These are phyloP conservation scores for Drosophila gunungcola DNA, from an alignment of 1,140 invertebrate genomes.

Conservation along the genomic window DNA sequence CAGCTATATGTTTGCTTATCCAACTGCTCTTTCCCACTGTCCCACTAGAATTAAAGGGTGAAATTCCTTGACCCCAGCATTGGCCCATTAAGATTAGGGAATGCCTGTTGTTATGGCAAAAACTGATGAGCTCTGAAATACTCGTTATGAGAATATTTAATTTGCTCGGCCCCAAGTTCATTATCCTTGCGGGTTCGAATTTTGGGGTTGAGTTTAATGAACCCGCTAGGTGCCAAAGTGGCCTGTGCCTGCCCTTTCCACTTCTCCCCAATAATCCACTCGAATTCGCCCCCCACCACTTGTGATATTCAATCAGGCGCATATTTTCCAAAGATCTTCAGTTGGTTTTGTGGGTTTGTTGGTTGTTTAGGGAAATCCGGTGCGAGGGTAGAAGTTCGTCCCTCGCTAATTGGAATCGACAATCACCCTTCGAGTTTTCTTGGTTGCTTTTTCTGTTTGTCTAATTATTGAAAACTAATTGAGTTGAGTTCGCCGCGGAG, in stretches of 20 bases:
- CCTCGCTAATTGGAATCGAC: constrained; percentile 63
- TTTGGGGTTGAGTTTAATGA: constrained; percentile 63
- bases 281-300: constrained; percentile 11
- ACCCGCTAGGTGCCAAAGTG: constrained; percentile 73
- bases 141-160: constrained; percentile 58
- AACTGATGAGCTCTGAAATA: constrained; percentile 67
- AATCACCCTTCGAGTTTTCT: constrained; percentile 33
- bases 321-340: constrained; percentile 67
- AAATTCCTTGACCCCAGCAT: constrained; percentile 41
- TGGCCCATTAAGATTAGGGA: constrained; percentile 50
- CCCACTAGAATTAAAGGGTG: constrained; percentile 14
- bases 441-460: constrained; percentile 41
- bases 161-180: constrained; percentile 60
- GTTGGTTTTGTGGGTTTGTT: constrained; percentile 5
- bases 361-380: constrained; percentile 9
- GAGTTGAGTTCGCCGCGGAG: constrained; percentile 16
- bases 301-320: constrained; percentile 73
- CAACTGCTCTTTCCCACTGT: constrained; percentile 6
- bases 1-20: constrained; percentile 11
- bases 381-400: constrained; percentile 25
- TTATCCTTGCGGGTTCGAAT: constrained; percentile 61
- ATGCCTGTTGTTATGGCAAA: constrained; percentile 48
- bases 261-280: constrained; percentile 60
- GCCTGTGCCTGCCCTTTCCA: constrained; percentile 21
- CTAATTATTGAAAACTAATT: constrained; percentile 73